Conservation (phyloP, 2,888 invertebrate species). For the Orthosia cruda region DNA sequence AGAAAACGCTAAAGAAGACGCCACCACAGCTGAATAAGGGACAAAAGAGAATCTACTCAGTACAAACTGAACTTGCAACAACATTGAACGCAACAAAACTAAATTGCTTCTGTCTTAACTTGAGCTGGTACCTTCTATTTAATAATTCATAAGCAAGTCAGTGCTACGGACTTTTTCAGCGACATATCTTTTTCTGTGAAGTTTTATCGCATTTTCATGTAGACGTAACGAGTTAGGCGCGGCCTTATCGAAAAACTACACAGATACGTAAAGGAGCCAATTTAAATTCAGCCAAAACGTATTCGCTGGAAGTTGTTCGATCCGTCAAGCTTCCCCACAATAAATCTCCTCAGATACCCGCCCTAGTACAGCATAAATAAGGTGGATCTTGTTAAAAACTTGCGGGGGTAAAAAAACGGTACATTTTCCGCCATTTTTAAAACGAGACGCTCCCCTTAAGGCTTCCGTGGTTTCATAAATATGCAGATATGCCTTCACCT, state of each 20-base stretch:
- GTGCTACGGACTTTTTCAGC: slow-evolving; percentile 49
- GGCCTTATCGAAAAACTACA: slow-evolving; percentile 68
- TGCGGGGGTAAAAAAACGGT: slow-evolving; percentile 85
- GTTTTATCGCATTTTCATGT: slow-evolving; percentile 67
- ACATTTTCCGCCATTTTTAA: slow-evolving; percentile 89
- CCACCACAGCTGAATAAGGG: slow-evolving; percentile 43
- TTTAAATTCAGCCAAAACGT: slow-evolving; percentile 85
- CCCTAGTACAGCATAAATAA: slow-evolving; percentile 89
- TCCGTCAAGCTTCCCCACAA: slow-evolving; percentile 88
- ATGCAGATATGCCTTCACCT: slow-evolving; percentile 91
- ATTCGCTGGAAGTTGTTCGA: slow-evolving; percentile 84
- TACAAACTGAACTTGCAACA: slow-evolving; percentile 44
- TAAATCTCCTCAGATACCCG: slow-evolving; percentile 87
- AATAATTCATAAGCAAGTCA: slow-evolving; percentile 66
- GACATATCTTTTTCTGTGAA: slow-evolving; percentile 51
- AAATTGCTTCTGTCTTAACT: slow-evolving; percentile 43
- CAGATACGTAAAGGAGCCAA: slow-evolving; percentile 79
- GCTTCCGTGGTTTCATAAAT: slow-evolving; percentile 90
- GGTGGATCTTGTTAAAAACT: slow-evolving; percentile 91
- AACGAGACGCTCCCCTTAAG: slow-evolving; percentile 88
- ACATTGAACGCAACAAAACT: slow-evolving; percentile 54
- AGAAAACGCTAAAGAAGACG: slow-evolving; percentile 60
- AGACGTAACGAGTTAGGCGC: slow-evolving; percentile 63
- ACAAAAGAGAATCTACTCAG: slow-evolving; percentile 44
- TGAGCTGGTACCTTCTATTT: slow-evolving; percentile 54